A percentile compares a stretch with the other conserved stretches of the same genome.
Evolutionary conservation across 2,113 vertebrate genomes (phyloP).

Genomic region (Siniperca chuatsi): DNA sequence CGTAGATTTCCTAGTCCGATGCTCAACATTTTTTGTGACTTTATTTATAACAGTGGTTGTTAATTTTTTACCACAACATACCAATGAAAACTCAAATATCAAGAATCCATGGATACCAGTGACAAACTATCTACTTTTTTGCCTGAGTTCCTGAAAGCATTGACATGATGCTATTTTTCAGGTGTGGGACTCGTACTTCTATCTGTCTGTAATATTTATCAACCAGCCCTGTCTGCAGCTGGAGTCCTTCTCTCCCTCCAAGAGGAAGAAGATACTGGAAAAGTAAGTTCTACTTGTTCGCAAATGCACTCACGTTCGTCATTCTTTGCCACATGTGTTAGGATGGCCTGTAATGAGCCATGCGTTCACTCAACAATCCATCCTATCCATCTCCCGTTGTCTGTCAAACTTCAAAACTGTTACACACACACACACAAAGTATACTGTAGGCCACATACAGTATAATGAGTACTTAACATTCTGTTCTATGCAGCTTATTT

Average conservation of each 20-base stretch:
- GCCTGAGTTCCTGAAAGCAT: not conserved
- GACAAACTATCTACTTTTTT: not conserved
- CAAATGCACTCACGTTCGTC: not conserved
- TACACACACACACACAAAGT: slow-evolving; percentile 9
- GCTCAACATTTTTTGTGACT: not conserved
- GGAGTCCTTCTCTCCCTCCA: slow-evolving; percentile 97
- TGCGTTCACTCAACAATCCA: not conserved
- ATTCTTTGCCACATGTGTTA: not conserved
- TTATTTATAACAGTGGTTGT: not conserved
- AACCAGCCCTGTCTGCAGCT: slow-evolving; percentile 98
- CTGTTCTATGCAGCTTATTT: not conserved
- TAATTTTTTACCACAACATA: not conserved
- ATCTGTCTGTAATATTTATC: slow-evolving; percentile 98
- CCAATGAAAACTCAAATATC: not conserved
- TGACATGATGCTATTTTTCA: slow-evolving; percentile 66
- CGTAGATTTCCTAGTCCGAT: not conserved
- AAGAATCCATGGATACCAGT: not conserved
- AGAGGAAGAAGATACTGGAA: slow-evolving; percentile 97
- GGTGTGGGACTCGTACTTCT: slow-evolving; percentile 99
- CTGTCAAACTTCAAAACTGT: slow-evolving; percentile 7
- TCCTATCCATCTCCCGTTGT: not conserved
- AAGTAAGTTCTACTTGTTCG: slow-evolving; percentile 87
- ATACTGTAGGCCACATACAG: not conserved
- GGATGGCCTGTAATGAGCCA: not conserved
- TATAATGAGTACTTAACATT: slow-evolving; percentile 22